Evolutionary conservation across 2,113 vertebrate species (phyloP).

Genomic region (Lonchura striata): DNA sequence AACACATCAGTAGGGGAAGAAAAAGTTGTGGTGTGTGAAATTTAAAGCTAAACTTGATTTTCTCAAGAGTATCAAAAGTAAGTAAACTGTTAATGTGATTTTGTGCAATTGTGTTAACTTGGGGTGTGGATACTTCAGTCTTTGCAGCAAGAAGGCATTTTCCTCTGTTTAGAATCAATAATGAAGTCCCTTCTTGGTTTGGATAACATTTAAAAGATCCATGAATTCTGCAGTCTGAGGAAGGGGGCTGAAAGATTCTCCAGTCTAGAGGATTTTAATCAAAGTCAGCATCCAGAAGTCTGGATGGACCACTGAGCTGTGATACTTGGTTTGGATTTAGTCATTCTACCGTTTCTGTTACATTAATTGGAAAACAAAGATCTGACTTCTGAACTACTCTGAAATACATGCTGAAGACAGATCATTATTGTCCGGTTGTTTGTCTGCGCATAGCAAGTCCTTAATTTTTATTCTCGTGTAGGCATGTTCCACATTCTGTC

Average conservation of each 20-base stretch:
- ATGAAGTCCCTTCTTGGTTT: background rate
- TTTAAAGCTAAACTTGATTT: background rate
- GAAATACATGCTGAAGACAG: background rate
- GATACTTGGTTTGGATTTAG: background rate
- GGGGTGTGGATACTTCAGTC: background rate
- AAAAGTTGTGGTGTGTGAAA: background rate
- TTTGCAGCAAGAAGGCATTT: background rate
- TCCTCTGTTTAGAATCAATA: background rate
- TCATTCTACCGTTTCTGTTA: background rate
- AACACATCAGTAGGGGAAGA: background rate
- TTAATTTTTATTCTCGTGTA: background rate
- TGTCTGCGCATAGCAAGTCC: fast-evolving
- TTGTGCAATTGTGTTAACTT: background rate
- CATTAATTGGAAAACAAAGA: background rate
- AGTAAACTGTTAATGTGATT: background rate
- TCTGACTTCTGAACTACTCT: background rate
- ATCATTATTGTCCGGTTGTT: background rate
- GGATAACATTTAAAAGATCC: background rate
- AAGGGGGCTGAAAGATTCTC: background rate
- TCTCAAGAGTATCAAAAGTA: background rate
- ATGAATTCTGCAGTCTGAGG: background rate
- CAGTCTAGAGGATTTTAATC: background rate
- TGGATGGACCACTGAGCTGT: background rate
- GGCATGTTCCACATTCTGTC: background rate
- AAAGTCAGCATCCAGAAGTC: background rate